Evolutionary conservation across 2,797 vertebrate species (phyloP), one percentile per base, ranked within the genome.

Genomic region (Lerista edwardsae): DNA sequence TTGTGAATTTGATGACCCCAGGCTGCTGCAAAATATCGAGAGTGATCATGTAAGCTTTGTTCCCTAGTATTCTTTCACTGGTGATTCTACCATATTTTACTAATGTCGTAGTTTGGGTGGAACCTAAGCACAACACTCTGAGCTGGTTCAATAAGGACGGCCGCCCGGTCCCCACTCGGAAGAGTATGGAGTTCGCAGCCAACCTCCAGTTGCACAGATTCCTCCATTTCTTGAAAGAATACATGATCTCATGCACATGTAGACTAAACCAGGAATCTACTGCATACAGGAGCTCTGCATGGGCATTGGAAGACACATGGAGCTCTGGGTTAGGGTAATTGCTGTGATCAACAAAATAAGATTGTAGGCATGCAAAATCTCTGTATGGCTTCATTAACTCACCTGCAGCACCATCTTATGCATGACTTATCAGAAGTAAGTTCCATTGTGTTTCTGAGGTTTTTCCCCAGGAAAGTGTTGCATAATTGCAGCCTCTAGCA

Each of bases 11-110:
- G 97, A 99, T 72, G 99, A 99, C 89, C 98, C 98, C 9, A 93
- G 98, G 79, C 97, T 99, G 75, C 96, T 98, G 91, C 97, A 98
- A 92, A 99, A 99, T 93, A 99, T 99, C 2, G 98, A 99, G 93
- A 97, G 96, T 88, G 94, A 97, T 84, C 98, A 99, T 34, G 99
- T 99, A 94, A 97, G 97, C 92, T n/a, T n/a, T n/a, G n/a, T n/a
- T n/a, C n/a, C n/a, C 23, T n/a, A 81, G 47, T 68, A 47, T 80
- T 5, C 0, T 5, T 51, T 11, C 34, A 82, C 29, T 39, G 11
- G 36, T 62, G 6, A 25, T 75, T 80, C 36, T 75, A 6, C 14
- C 44, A 69, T 21, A 29, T 27, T 29, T 27, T 74, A 12, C n/a
- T 64, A 31, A 12, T 4, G 44, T 34, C n/a, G 88, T 36, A 87